Base-by-base conservation (phyloP, 1,140 invertebrate genomes). In the Cydia amplana region DNA sequence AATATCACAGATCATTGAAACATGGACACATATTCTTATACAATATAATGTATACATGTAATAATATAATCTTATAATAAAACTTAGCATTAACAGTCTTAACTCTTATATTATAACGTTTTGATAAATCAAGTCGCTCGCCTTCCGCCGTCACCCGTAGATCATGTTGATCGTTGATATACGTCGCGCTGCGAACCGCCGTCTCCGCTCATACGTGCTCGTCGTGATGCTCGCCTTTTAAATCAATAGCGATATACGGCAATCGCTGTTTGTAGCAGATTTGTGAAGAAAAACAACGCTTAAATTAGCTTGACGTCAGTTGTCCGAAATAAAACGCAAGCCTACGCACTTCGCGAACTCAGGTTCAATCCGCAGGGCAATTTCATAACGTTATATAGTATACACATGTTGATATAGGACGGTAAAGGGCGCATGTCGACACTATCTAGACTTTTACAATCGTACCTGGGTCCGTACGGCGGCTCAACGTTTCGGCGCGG, bases 401-500 rank as follows among this genome's bases (percentile, higher is more conserved):
- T 77, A 79, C 78, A 76, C 75, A 81, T 76, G 81, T 73, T 82
- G 70, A 75, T 81, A 81, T 77, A 63, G 74, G 83, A 55, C 77
- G 80, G 60, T 76, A 79, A 79, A 79, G 74, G 84, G 78, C 87
- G 80, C 80, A 79, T 79, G 82, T 75, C 72, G 83, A 81, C 87
- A 84, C 87, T 89, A 90, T 77, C 86, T 92, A 91, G 85, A 88
- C 80, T 87, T 78, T 88, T 90, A 90, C 88, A 89, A 85, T 91
- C 91, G 91, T 92, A 92, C 91, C 91, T 92, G 89, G 89, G 79
- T 92, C 89, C 89, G 77, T 87, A 90, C n/a, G 89, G 86, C 79
- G 91, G 89, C 85, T 92, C 90, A 79, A 90, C 85, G 79, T 83
- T 91, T 80, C 91, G 91, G 76, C 89, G 89, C 20, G 91, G 89